These are phyloP conservation scores for Brachirus orientalis DNA, from an alignment of 2,113 vertebrate genomes.

Conservation along the genomic window DNA sequence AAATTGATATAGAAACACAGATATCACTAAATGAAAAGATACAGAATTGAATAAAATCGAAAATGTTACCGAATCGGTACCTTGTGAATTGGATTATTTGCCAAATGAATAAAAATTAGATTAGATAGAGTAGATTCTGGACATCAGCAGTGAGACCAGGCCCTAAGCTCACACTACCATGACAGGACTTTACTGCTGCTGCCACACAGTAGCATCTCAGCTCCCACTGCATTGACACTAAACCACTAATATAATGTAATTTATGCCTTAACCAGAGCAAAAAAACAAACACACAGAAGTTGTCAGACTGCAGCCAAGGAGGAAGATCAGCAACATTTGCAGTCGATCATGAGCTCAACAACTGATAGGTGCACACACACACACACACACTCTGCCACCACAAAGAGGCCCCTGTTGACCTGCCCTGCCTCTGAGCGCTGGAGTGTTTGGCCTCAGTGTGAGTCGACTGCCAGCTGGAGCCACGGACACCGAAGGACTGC, in stretches of 20 bases:
- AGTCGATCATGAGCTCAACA: slow-evolving; percentile 58
- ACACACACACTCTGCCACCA: slow-evolving; percentile 27
- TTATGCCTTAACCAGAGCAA: background rate
- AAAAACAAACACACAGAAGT: background rate
- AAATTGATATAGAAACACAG: too few species aligned
- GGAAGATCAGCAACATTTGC: slow-evolving; percentile 51
- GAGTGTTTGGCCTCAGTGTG: slow-evolving; percentile 70
- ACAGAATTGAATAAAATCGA: too few species aligned
- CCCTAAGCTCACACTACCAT: too few species aligned
- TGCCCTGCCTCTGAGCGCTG: slow-evolving; percentile 59
- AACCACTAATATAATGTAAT: background rate
- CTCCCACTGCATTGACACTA: too few species aligned
- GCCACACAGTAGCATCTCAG: too few species aligned
- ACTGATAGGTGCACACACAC: slow-evolving; percentile 33
- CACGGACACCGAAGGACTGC: slow-evolving; percentile 65
- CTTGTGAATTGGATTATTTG: too few species aligned
- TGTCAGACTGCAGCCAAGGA: slow-evolving; percentile 5
- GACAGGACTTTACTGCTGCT: too few species aligned
- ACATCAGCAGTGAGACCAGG: too few species aligned
- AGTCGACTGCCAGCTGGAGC: slow-evolving; percentile 71
- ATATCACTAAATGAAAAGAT: too few species aligned
- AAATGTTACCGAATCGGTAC: too few species aligned
- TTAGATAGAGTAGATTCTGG: too few species aligned
- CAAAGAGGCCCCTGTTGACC: slow-evolving; percentile 73
- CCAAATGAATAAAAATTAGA: too few species aligned